These are phyloP conservation scores for Peromyscus maniculatus DNA, from an alignment of 2,113 vertebrate species.

Conservation along the genomic window DNA sequence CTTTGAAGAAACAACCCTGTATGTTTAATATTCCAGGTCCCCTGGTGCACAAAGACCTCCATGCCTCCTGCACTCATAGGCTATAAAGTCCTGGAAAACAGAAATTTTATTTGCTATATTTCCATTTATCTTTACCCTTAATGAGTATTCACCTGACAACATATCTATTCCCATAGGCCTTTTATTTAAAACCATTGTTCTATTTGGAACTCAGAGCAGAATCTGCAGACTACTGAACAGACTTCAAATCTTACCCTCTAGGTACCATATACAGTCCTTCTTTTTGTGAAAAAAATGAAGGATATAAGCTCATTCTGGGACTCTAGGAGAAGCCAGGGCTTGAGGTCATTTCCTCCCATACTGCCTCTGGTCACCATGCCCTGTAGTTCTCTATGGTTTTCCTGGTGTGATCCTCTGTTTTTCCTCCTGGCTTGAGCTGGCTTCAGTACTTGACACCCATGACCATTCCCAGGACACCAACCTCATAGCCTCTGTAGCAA, in stretches of 20 bases:
- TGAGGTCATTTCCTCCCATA: not conserved
- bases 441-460: not conserved
- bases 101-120: not conserved
- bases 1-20: not conserved
- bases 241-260: not conserved
- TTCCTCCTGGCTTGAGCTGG: not conserved
- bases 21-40: not conserved
- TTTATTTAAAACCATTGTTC: not conserved
- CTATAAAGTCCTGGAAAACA: not conserved
- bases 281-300: not conserved
- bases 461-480: not conserved
- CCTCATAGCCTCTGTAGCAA: not conserved
- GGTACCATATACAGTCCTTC: not conserved
- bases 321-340: not conserved
- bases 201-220: not conserved
- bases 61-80: not conserved
- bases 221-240: not conserved
- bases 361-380: not conserved
- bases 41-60: not conserved
- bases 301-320: not conserved
- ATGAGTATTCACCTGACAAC: not conserved
- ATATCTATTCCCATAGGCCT: not conserved
- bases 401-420: not conserved
- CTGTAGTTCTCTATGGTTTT: not conserved
- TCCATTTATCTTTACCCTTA: not conserved